Percentiles rank a stretch among this genome's conserved stretches.
These are phyloP conservation scores for Halcyon leucocephala DNA, from an alignment of 2,797 vertebrate species.

Conservation along the genomic window DNA sequence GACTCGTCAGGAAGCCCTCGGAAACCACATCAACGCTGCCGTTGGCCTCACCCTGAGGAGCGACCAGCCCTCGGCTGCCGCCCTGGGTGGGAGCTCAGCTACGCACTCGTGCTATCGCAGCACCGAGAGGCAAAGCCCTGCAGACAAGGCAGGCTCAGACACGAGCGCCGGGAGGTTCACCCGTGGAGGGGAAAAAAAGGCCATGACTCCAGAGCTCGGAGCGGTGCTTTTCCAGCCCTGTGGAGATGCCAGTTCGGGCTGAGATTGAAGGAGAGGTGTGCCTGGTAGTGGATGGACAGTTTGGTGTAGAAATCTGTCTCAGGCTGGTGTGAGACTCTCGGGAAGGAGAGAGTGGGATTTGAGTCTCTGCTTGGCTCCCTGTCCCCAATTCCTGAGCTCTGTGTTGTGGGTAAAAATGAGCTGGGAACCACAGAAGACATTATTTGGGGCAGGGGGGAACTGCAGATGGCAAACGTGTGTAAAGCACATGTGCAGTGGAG, in stretches of 20 bases:
- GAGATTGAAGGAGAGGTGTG: not conserved
- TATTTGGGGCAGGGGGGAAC: not conserved
- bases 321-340: not conserved
- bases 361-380: not conserved
- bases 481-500: not conserved
- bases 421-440: not conserved
- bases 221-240: not conserved
- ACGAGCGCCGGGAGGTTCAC: not conserved
- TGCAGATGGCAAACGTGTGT: slow-evolving; percentile 29
- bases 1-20: not conserved
- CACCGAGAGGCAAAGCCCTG: not conserved
- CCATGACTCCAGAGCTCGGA: fast-evolving
- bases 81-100: slow-evolving; percentile 29
- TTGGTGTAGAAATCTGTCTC: not conserved
- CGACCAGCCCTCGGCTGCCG: not conserved
- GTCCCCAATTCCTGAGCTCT: slow-evolving; percentile 13
- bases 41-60: not conserved
- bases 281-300: not conserved
- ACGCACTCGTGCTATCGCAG: not conserved
- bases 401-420: slow-evolving; percentile 29
- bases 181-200: not conserved
- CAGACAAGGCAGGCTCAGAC: slow-evolving; percentile 46
- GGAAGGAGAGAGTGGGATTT: not conserved
- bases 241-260: not conserved
- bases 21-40: slow-evolving; percentile 22